Percentiles rank a stretch among this genome's conserved stretches.
phyloP scores from a whole-genome alignment of 2,888 invertebrate genomes.

The Agriopis leucophaearia region DNA sequence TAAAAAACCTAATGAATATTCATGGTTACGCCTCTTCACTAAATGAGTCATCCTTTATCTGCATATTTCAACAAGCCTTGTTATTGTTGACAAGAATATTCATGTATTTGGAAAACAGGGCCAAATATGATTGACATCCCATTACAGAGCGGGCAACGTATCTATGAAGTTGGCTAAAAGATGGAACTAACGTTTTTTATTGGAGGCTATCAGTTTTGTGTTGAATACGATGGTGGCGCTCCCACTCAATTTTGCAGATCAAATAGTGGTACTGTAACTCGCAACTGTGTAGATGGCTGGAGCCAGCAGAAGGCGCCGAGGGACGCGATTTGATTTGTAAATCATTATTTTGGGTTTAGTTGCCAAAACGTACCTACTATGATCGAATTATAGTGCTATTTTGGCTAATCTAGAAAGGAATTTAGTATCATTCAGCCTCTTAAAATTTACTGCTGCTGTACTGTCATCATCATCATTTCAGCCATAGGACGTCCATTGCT shows the following conservation, averaged over 20 bases:
- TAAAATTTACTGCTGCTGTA: too few relatives aligned
- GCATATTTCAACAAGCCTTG: constrained; percentile 14
- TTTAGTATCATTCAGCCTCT: too few relatives aligned
- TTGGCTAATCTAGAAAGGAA: not conserved
- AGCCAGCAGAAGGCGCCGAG: constrained; percentile 11
- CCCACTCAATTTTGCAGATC: too few relatives aligned
- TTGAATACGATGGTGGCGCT: not conserved
- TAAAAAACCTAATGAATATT: constrained; percentile 10
- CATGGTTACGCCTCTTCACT: not conserved
- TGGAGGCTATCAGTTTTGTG: not conserved
- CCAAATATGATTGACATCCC: constrained; percentile 33
- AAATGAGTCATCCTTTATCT: constrained; percentile 9
- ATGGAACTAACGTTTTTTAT: not conserved
- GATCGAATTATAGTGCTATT: not conserved
- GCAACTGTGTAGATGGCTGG: constrained; percentile 1
- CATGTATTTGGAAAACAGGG: constrained; percentile 21
- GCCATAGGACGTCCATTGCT: too few relatives aligned
- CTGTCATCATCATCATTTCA: too few relatives aligned
- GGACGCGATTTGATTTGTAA: constrained; percentile 21
- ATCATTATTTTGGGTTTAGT: constrained; percentile 21
- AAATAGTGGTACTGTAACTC: not conserved
- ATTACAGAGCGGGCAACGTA: constrained; percentile 18
- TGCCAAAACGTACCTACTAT: constrained; percentile 13
- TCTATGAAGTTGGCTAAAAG: not conserved
- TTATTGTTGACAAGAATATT: constrained; percentile 22